Percentiles rank a stretch among this genome's conserved stretches.
Evolutionary conservation across 2,113 vertebrate genomes (phyloP).

Genomic region (Onychostruthus taczanowskii): DNA sequence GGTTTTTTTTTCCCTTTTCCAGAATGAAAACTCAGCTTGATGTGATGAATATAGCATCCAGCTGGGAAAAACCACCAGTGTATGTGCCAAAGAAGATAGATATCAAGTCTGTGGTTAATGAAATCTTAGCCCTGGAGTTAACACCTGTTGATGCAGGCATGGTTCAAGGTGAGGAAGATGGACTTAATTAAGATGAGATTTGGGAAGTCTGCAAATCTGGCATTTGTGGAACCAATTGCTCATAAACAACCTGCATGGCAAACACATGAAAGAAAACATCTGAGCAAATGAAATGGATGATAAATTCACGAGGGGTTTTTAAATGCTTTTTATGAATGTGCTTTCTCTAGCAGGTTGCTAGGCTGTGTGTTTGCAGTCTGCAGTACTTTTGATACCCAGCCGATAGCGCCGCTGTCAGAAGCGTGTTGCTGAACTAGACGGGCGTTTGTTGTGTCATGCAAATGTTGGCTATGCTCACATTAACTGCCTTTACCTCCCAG

Average conservation of each 20-base stretch:
- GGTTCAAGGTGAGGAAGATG: slow-evolving; percentile 28
- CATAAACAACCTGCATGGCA: background rate
- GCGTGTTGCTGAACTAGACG: background rate
- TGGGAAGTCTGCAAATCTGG: background rate
- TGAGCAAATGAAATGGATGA: background rate
- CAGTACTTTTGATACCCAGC: background rate
- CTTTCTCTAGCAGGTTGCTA: background rate
- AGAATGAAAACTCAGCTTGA: slow-evolving; percentile 74
- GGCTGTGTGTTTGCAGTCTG: background rate
- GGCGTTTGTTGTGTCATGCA: rapidly evolving
- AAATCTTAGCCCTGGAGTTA: slow-evolving; percentile 62
- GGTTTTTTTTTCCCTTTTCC: background rate
- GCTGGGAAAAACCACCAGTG: slow-evolving; percentile 28
- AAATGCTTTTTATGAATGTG: background rate
- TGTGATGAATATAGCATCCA: slow-evolving; percentile 58
- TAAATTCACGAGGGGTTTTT: background rate
- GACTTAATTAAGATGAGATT: background rate
- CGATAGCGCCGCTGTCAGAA: rapidly evolving
- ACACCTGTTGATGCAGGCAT: background rate
- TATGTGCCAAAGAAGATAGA: slow-evolving; percentile 45
- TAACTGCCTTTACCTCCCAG: background rate
- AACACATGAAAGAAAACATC: background rate
- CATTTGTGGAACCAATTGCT: background rate
- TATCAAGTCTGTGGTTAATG: slow-evolving; percentile 57
- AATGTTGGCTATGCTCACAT: background rate